Percentiles rank a stretch among this genome's conserved stretches.
Conservation (phyloP, 2,797 vertebrate genomes). For the Pampus argenteus region DNA sequence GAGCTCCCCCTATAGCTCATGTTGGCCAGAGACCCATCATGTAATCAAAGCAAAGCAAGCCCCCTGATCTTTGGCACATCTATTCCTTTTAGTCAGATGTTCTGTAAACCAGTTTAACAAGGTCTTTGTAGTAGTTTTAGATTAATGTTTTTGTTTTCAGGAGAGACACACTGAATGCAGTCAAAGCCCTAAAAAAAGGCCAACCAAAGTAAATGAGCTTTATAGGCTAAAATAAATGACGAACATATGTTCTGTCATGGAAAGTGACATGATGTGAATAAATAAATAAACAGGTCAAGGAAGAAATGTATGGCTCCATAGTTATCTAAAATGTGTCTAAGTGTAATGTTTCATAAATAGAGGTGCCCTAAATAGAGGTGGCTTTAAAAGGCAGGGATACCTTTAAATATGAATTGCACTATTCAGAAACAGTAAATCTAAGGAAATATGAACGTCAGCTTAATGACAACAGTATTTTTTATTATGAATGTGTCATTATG, state of each 20-base stretch:
- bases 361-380: slow-evolving; percentile 5
- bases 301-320: neutral
- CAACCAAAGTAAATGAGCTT: neutral
- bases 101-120: neutral
- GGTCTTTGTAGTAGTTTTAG: neutral
- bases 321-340: neutral
- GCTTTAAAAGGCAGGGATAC: neutral
- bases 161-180: neutral
- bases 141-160: neutral
- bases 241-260: slow-evolving; percentile 21
- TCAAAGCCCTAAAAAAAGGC: neutral
- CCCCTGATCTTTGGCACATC: neutral
- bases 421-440: neutral
- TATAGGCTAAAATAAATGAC: neutral
- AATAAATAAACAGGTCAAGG: slow-evolving; percentile 5
- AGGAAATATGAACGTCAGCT: slow-evolving; percentile 18
- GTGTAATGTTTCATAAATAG: slow-evolving; percentile 2
- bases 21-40: neutral
- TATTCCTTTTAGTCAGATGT: neutral
- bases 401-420: slow-evolving; percentile 12
- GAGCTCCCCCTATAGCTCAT: slow-evolving; percentile 69
- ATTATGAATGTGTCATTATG: slow-evolving; percentile 6
- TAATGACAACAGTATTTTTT: slow-evolving; percentile 19
- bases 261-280: neutral
- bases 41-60: neutral